Evolutionary conservation across 2,888 invertebrate genomes (phyloP).

Genomic region (Brachylomia viminalis): DNA sequence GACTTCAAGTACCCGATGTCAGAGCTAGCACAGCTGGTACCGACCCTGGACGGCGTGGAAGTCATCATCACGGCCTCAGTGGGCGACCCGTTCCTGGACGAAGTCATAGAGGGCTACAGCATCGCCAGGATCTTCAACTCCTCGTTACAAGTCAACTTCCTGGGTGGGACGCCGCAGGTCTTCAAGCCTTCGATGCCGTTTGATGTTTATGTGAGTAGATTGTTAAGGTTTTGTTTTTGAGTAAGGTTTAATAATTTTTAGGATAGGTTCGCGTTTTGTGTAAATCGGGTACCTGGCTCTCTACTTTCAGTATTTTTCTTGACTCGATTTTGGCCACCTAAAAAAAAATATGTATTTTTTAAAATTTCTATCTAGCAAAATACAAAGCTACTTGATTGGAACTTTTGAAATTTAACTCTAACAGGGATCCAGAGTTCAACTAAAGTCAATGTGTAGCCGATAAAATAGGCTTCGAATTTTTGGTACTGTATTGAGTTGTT

Average conservation of each 20-base stretch:
- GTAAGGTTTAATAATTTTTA: not conserved
- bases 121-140: slow-evolving; percentile 97
- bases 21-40: slow-evolving; percentile 93
- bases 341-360: not conserved
- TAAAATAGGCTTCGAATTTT: not conserved
- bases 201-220: slow-evolving; percentile 92
- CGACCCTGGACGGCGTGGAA: slow-evolving; percentile 94
- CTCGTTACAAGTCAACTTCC: slow-evolving; percentile 94
- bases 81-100: slow-evolving; percentile 96
- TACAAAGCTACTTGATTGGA: not conserved
- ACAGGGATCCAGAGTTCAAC: not conserved
- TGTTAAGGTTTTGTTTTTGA: not conserved
- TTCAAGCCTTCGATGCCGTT: slow-evolving; percentile 99
- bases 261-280: not conserved
- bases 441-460: not conserved
- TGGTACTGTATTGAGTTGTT: not conserved
- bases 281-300: not conserved
- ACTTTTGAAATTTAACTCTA: not conserved
- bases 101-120: slow-evolving; percentile 96
- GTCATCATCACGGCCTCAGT: slow-evolving; percentile 96
- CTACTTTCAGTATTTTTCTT: not conserved
- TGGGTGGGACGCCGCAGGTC: slow-evolving; percentile 97
- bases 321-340: not conserved
- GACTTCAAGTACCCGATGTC: slow-evolving; percentile 96
- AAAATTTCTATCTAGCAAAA: not conserved